Evolutionary conservation across 2,797 vertebrate species (phyloP), one percentile per base, ranked within the genome.

Genomic region (Tapera naevia): DNA sequence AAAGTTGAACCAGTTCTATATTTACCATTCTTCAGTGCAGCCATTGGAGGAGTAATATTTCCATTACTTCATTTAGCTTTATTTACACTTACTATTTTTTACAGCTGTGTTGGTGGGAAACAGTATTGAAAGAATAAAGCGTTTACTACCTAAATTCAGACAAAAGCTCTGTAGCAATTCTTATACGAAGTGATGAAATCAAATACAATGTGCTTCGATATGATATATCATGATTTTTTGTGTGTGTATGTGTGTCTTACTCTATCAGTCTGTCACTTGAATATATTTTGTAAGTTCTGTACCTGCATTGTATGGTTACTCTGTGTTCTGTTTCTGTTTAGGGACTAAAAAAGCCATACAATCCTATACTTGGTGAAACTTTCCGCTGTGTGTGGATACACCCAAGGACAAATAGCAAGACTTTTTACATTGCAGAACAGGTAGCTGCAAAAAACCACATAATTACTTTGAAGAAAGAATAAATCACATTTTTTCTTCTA

Each of bases 311-410:
- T 71, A 2, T 61, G 9, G 23, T 91, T 69, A 83, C 37, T 87
- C 5, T 72, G 32, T 48, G 7, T 83, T 78, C 5, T 89, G 1
- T 85, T 91, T 93, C 66, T 80, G 4, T 86, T 74, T 97, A 99
- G 99, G 99, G 99, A 69, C 96, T 99, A 83, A 99, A 99, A 98
- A 99, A 99, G 97, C 99, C 99, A 7, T 99, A 99, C 94, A 99
- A 99, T 96, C 99, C 99, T 75, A 99, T 99, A 80, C 98, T 99
- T 35, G 99, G 99, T 73, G 99, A 99, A 97, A 99, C 98, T 16
- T 99, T 98, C 89, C 99, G 99, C 93, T 99, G 99, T 96, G 97
- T 99, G 97, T 99, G 99, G 99, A 98, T 99, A 96, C 99, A 99
- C 97, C 98, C 98, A 72, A 98, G 97, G 92, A 99, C 99, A 18